Base-by-base conservation (phyloP, 1,140 invertebrate species). In the Antheraea mylitta region DNA sequence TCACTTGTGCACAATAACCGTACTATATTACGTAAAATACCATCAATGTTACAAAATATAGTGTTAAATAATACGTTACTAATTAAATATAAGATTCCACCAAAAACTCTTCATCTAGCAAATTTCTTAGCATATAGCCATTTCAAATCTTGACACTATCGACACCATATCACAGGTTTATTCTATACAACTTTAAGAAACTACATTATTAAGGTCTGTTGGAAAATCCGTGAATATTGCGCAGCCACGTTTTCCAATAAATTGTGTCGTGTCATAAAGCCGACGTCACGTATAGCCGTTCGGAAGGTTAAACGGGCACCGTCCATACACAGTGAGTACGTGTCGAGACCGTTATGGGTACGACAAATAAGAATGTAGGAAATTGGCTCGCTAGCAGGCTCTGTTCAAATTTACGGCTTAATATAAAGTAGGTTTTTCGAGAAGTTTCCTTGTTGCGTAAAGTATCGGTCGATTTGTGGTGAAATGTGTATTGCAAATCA, bases 371-470 rank as follows among this genome's bases (percentile, higher is more conserved):
- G 74, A 77, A 72, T 78, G 78, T 78, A 67, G 76, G 75, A 82
- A 79, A 80, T 78, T 82, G 78, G 76, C 75, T 77, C 72, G 72
- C 72, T 61, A 66, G 69, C 77, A 61, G 45, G 11, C 45, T 68
- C 79, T 73, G 77, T 73, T 70, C 73, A 66, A 78, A 81, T 81
- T 79, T 81, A 81, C 80, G 76, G 76, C 77, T 81, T 79, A 81
- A 81, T 81, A 79, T 81, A 76, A 81, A 74, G 73, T 79, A 68
- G 75, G 63, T 74, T 77, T 79, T 75, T 72, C 70, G 75, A 68
- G 64, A 64, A 53, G 65, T 75, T 71, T 76, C 67, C 67, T 58
- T 58, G 67, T 66, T 71, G 69, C 71, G 71, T 78, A 72, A 69
- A 36, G 67, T 69, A 69, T 73, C 45, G 71, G 67, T 64, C 58